Conservation (phyloP, 2,797 vertebrate species). For the Podarcis lilfordi region DNA sequence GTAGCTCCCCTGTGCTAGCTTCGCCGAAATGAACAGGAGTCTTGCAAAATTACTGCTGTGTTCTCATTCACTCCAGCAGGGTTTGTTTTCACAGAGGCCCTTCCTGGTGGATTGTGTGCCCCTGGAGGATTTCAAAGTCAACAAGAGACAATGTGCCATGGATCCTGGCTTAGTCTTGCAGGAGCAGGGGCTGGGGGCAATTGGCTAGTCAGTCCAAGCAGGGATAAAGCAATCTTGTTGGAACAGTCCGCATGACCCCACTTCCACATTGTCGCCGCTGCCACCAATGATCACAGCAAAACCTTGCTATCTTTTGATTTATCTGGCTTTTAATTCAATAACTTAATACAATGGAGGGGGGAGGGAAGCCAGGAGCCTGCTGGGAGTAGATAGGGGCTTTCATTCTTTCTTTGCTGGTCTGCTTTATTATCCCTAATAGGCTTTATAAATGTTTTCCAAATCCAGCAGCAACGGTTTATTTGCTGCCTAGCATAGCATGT, state of each 20-base stretch:
- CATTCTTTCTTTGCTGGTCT: conserved; percentile 46
- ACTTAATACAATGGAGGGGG: conserved; percentile 51
- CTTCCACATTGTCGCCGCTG: neutral
- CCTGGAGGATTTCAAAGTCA: conserved; percentile 8
- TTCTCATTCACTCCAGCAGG: neutral
- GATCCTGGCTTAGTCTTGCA: neutral
- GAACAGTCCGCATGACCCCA: neutral
- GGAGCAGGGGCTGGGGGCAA: neutral
- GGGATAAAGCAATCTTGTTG: neutral
- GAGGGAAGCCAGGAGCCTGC: conserved; percentile 8
- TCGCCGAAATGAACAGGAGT: too few relatives aligned
- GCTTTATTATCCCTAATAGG: conserved; percentile 72
- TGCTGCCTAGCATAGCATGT: conserved; percentile 81
- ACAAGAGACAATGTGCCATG: neutral
- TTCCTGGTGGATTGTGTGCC: neutral
- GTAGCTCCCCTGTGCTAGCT: neutral
- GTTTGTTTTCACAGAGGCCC: neutral
- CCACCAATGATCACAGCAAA: conserved; percentile 11
- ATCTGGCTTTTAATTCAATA: conserved; percentile 55
- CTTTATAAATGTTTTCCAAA: conserved; percentile 78
- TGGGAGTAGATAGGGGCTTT: conserved; percentile 4
- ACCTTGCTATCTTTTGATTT: conserved; percentile 32
- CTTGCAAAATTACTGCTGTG: too few relatives aligned
- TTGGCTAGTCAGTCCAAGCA: neutral
- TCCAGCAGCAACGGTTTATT: conserved; percentile 80